Base-by-base conservation (phyloP, 1,140 invertebrate genomes). In the Drosophila sulfurigaster region DNA sequence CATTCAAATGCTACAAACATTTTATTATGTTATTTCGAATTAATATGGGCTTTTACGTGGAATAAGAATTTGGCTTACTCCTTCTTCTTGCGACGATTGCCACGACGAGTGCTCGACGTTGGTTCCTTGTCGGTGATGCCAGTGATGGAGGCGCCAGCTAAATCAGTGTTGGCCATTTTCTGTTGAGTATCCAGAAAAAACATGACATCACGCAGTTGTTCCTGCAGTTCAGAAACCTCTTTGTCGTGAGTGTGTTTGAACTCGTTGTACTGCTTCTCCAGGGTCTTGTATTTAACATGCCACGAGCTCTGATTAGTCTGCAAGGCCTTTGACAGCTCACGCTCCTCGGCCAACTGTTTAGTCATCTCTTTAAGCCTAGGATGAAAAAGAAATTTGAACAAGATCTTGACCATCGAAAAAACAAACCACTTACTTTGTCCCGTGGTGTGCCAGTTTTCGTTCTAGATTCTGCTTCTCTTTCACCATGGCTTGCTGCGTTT, bases 171-270 rank as follows among this genome's bases (percentile, higher is more conserved):
- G 71, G 94, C 94, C 75, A 95, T 95, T 75, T 94, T 87, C 41
- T 82, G 75, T 58, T 92, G 96, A 7, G 98, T 98, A 81, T 99
- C 97, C 60, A 99, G 94, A 92, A 96, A 99, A 93, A 99, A 98
- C 98, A 99, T 99, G 1, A 99, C 93, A 94, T 99, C 98, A 10
- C 97, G 94, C 0, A 99, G 93, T 93, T 99, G 98, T 77, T 99
- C 98, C 80, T 96, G 95, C 7, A 99, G 93, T 11, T 98, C 98
- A 0, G 91, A 69, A 1, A 98, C 94, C 94, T 98, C 96, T 79
- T 94, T 91, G 52, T 96, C 95, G 88, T 96, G 96, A 94, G 98
- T 96, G 81, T 94, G 91, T 56, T 96, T 95, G 86, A 96, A 96
- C 48, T 95, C 93, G 11, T 94, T 93, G 56, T 95, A 93, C 65